Conservation (phyloP, 2,888 invertebrate genomes). For the Trachelus stipa region DNA sequence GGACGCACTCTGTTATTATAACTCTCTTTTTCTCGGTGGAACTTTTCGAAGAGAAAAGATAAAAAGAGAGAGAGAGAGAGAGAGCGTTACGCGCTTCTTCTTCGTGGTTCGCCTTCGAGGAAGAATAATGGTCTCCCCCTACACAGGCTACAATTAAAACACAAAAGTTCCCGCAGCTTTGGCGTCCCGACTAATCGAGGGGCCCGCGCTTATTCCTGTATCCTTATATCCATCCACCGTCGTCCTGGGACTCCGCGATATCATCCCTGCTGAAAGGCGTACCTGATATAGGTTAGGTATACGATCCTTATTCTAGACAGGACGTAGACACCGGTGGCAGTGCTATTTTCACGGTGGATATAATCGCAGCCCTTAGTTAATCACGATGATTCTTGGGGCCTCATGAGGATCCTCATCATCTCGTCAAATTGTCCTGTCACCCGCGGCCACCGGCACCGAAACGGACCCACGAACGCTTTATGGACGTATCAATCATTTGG, state of each 20-base stretch:
- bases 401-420: constrained; percentile 62
- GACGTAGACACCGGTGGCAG: constrained; percentile 53
- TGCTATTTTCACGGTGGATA: constrained; percentile 18
- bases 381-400: constrained; percentile 60
- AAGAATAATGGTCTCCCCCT: constrained; percentile 64
- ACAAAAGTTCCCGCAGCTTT: constrained; percentile 33
- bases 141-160: constrained; percentile 43
- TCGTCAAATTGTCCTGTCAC: constrained; percentile 62
- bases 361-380: constrained; percentile 42
- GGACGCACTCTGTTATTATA: constrained; percentile 64
- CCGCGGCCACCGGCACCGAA: constrained; percentile 55
- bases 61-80: constrained; percentile 28
- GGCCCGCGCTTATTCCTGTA: neutral
- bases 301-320: neutral
- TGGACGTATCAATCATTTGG: constrained; percentile 67
- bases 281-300: neutral
- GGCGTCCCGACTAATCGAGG: constrained; percentile 39
- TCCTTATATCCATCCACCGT: neutral
- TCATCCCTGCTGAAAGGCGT: neutral
- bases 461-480: constrained; percentile 52
- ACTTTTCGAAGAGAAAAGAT: constrained; percentile 38
- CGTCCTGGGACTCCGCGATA: neutral
- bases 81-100: constrained; percentile 30
- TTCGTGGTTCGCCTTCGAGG: constrained; percentile 39
- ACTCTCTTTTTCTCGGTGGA: constrained; percentile 39